These are phyloP conservation scores for Clamator glandarius DNA, from an alignment of 2,797 vertebrate genomes.

Conservation along the genomic window DNA sequence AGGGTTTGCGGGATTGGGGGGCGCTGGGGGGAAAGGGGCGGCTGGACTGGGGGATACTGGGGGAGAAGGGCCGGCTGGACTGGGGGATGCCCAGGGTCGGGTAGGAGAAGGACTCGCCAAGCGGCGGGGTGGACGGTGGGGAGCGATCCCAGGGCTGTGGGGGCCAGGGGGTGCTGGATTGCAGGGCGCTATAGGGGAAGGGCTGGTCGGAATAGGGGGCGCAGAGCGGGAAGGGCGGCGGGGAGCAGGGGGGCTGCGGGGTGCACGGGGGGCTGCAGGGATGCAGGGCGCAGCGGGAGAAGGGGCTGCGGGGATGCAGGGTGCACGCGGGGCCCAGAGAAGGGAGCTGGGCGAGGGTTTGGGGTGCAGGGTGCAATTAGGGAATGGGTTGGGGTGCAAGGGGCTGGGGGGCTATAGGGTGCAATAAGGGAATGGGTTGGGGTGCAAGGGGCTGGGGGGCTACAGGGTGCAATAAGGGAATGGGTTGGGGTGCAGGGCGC, in stretches of 20 bases:
- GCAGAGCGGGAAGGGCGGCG: background rate
- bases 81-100: background rate
- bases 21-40: background rate
- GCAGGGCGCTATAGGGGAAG: background rate
- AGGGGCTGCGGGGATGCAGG: background rate
- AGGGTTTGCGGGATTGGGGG: background rate
- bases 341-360: too few species aligned
- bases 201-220: background rate
- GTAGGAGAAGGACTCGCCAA: background rate
- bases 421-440: background rate
- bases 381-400: background rate
- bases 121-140: background rate
- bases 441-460: background rate
- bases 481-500: too few species aligned
- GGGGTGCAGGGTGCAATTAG: too few species aligned
- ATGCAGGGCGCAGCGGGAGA: background rate
- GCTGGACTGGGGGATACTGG: background rate
- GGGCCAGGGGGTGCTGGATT: background rate
- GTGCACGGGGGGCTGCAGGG: too few species aligned
- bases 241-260: background rate
- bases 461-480: too few species aligned
- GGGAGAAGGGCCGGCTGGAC: background rate
- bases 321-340: background rate
- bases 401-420: background rate
- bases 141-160: background rate